A percentile compares a stretch with the other conserved stretches of the same genome.
Conservation (phyloP, 1,140 invertebrate genomes). For the Drosophila bocki region DNA sequence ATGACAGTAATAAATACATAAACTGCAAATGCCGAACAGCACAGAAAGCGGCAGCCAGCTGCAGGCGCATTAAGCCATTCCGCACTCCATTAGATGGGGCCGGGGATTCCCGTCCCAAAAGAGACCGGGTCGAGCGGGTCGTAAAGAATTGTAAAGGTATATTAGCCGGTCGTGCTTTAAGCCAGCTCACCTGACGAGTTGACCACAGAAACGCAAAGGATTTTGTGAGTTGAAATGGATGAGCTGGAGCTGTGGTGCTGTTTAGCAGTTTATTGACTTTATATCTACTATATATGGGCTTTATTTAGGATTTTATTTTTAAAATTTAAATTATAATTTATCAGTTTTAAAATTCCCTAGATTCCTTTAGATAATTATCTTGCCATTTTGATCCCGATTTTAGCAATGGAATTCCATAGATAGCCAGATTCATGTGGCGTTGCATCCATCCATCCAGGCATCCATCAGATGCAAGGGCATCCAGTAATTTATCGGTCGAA, state of each 20-base stretch:
- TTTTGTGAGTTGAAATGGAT: constrained; percentile 24
- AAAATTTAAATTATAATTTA: neutral
- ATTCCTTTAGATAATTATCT: too few relatives aligned
- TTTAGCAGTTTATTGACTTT: neutral
- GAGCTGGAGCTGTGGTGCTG: neutral
- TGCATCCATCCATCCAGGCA: neutral
- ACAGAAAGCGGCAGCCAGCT: constrained; percentile 21
- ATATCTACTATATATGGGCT: neutral
- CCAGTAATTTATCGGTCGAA: constrained; percentile 14
- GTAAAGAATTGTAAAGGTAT: constrained; percentile 62
- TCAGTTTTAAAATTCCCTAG: neutral
- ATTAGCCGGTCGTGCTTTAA: constrained; percentile 58
- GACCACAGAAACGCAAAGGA: constrained; percentile 21
- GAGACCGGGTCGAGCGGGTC: constrained; percentile 29
- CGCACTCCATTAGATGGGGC: constrained; percentile 43
- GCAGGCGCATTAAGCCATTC: constrained; percentile 49
- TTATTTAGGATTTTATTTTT: neutral
- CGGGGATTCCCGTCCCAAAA: constrained; percentile 16
- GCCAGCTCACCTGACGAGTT: constrained; percentile 33
- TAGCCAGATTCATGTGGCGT: neutral
- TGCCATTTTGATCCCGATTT: neutral
- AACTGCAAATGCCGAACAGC: constrained; percentile 51
- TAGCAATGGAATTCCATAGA: neutral
- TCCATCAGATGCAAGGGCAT: neutral
- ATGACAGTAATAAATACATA: constrained; percentile 65